Conservation (phyloP, 2,888 invertebrate genomes). For the Ichneumon xanthorius region DNA sequence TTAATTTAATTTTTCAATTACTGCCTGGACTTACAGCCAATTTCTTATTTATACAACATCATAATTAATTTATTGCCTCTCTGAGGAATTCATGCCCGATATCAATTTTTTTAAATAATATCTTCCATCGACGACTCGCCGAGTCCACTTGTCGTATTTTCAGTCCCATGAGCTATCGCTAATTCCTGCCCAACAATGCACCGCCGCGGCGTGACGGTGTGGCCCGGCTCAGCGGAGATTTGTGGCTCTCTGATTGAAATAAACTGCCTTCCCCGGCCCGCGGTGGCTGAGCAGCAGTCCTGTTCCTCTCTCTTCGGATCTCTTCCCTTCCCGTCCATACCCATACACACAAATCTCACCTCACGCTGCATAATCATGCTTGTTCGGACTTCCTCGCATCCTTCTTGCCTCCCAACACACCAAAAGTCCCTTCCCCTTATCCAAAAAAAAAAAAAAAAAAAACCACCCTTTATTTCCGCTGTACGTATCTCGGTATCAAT, state of each 20-base stretch:
- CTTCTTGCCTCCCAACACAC: slow-evolving; percentile 25
- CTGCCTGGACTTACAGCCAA: not conserved
- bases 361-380: slow-evolving; percentile 42
- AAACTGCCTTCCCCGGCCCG: slow-evolving; percentile 76
- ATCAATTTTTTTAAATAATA: not conserved
- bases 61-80: not conserved
- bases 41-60: not conserved
- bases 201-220: slow-evolving; percentile 68
- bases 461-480: not conserved
- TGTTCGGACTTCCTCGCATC: slow-evolving; percentile 44
- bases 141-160: slow-evolving; percentile 24
- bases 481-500: slow-evolving; percentile 56
- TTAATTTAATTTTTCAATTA: not conserved
- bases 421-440: slow-evolving; percentile 8
- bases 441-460: not conserved
- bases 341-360: slow-evolving; percentile 1
- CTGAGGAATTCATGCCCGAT: not conserved
- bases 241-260: slow-evolving; percentile 81
- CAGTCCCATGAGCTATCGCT: slow-evolving; percentile 21
- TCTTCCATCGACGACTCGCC: not conserved
- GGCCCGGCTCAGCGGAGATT: slow-evolving; percentile 76
- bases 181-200: slow-evolving; percentile 17
- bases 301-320: slow-evolving; percentile 43
- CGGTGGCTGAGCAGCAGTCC: slow-evolving; percentile 40
- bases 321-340: slow-evolving; percentile 40